Evolutionary conservation across 2,888 invertebrate species (phyloP).

Genomic region (Torymus texanus): DNA sequence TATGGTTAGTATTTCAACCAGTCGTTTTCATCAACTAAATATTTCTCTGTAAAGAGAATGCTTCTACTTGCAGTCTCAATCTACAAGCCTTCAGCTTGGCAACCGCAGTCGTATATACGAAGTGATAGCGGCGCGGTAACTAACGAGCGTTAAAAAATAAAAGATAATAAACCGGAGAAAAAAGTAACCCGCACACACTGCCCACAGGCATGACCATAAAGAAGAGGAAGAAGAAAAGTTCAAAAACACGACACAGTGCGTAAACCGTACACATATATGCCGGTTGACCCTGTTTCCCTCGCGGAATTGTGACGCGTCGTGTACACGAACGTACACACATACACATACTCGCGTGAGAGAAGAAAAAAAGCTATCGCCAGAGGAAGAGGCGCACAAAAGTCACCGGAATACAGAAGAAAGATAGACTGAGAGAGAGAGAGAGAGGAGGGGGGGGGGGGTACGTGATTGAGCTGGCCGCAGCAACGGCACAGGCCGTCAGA

Average conservation of each 20-base stretch:
- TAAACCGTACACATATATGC: not conserved
- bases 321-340: not conserved
- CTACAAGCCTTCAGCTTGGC: not conserved
- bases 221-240: constrained; percentile 1
- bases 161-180: not conserved
- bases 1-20: too few relatives aligned
- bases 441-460: constrained; percentile 32
- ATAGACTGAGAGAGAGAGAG: not conserved
- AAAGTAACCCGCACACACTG: too few relatives aligned
- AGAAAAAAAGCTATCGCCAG: not conserved
- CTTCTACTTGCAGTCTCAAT: too few relatives aligned
- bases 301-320: constrained; percentile 46
- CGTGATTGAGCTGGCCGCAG: constrained; percentile 38
- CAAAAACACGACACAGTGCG: not conserved
- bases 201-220: not conserved
- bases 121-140: not conserved
- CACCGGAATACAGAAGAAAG: not conserved
- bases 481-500: not conserved
- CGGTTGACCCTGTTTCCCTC: constrained; percentile 42
- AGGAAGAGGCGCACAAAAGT: constrained; percentile 2
- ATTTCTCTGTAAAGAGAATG: too few relatives aligned
- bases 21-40: too few relatives aligned
- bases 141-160: constrained; percentile 36
- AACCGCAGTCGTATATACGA: constrained; percentile 1
- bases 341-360: not conserved